These are phyloP conservation scores for Neocrepidodera transversa DNA, from an alignment of 2,888 invertebrate genomes.

Conservation along the genomic window DNA sequence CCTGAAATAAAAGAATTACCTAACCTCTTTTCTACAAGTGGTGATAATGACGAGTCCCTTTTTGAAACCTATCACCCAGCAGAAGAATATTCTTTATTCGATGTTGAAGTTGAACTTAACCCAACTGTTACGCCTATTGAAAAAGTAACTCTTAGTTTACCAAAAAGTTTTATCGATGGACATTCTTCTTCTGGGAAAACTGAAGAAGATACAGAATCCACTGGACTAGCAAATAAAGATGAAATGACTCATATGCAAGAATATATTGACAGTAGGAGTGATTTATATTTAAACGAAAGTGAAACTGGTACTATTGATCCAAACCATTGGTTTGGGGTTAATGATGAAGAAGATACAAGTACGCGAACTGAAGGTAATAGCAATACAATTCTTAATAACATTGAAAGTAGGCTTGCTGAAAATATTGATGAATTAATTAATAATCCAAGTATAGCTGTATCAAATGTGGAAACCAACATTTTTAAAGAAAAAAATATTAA, in stretches of 20 bases:
- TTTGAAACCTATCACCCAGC: constrained; percentile 24
- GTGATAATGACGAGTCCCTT: constrained; percentile 26
- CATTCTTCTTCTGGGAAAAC: not conserved
- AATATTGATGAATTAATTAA: no score
- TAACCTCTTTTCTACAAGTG: constrained; percentile 17
- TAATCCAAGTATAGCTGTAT: no score
- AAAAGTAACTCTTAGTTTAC: constrained; percentile 22
- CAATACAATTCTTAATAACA: no score
- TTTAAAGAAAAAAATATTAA: no score
- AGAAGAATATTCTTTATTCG: constrained; percentile 25
- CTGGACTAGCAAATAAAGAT: not conserved
- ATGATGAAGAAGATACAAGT: not conserved
- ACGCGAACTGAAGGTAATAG: not conserved
- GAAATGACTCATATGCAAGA: constrained; percentile 12
- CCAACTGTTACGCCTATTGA: not conserved
- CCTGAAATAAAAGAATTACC: constrained; percentile 11
- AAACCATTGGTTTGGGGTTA: not conserved
- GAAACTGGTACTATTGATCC: constrained; percentile 9
- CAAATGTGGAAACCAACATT: no score
- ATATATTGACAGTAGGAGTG: constrained; percentile 3
- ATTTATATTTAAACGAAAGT: not conserved
- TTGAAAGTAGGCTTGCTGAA: no score
- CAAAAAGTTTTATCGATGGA: constrained; percentile 18
- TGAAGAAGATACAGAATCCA: not conserved
- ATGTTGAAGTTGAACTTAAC: not conserved